These are phyloP conservation scores for Dendronephthya gigantea DNA, from an alignment of 64 coral and sea anemone species.

Conservation along the genomic window DNA sequence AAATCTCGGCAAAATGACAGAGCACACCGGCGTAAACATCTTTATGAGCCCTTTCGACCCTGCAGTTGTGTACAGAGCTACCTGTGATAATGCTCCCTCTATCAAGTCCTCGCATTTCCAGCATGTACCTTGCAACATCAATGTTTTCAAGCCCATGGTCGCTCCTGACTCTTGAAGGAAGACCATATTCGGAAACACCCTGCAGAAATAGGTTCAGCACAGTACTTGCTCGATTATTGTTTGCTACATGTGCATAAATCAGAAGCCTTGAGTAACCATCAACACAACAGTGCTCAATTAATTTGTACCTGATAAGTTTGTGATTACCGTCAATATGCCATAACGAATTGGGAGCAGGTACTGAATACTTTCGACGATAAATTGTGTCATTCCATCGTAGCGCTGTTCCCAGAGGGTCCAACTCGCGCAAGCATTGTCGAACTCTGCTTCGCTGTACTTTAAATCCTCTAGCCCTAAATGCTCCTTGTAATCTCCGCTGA, in stretches of 20 bases:
- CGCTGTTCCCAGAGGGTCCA: conserved; percentile 16
- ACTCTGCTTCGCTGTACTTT: not conserved
- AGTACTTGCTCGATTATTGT: conserved; percentile 36
- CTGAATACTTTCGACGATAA: conserved; percentile 30
- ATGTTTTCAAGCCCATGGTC: conserved; percentile 46
- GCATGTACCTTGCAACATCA: conserved; percentile 21
- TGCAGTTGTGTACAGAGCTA: conserved; percentile 38
- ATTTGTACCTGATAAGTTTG: conserved; percentile 26
- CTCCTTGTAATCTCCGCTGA: not conserved
- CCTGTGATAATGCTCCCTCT: conserved; percentile 52
- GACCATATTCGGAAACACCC: conserved; percentile 13
- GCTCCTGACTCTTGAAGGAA: conserved; percentile 36
- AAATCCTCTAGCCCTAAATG: not conserved
- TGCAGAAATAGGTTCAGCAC: conserved; percentile 34
- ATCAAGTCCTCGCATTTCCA: conserved; percentile 23
- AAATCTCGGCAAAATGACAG: conserved; percentile 16
- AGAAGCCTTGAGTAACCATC: conserved; percentile 40
- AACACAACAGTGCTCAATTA: conserved; percentile 30
- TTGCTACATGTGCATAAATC: conserved; percentile 12
- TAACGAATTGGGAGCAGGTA: conserved; percentile 16
- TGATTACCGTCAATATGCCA: conserved; percentile 35
- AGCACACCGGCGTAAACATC: conserved; percentile 33
- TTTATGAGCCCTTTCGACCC: conserved; percentile 37
- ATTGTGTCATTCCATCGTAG: conserved; percentile 12
- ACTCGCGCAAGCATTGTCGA: not conserved